Evolutionary conservation across 64 coral and sea anemone genomes (phyloP).

Genomic region (Platygyra sinensis): DNA sequence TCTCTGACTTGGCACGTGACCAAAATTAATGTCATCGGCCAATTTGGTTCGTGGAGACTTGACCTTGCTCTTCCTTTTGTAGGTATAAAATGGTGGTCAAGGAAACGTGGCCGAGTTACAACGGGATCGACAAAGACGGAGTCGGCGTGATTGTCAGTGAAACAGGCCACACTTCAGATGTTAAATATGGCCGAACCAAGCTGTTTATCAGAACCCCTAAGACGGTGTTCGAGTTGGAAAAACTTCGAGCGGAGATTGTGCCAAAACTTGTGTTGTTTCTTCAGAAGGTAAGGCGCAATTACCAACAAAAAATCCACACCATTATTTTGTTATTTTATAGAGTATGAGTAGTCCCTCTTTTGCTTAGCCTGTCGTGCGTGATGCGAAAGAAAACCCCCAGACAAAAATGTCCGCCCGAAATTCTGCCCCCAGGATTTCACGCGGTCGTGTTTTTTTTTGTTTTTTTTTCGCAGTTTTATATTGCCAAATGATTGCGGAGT

Average conservation of each 20-base stretch:
- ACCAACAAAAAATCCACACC: neutral
- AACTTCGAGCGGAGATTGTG: slow-evolving; percentile 59
- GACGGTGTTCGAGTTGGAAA: slow-evolving; percentile 85
- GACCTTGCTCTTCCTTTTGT: neutral
- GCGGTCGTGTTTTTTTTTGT: neutral
- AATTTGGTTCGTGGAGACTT: neutral
- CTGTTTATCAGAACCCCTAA: slow-evolving; percentile 92
- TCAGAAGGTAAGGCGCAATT: slow-evolving; percentile 70
- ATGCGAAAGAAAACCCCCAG: no score
- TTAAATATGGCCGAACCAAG: slow-evolving; percentile 89
- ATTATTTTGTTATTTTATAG: no score
- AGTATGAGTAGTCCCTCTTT: no score
- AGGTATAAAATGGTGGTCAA: slow-evolving; percentile 93
- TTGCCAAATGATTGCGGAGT: no score
- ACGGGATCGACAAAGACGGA: slow-evolving; percentile 71
- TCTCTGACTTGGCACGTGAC: no score
- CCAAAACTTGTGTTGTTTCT: slow-evolving; percentile 76
- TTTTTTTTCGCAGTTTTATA: neutral
- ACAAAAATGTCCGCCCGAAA: no score
- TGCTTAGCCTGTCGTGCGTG: no score
- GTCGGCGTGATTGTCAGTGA: slow-evolving; percentile 58
- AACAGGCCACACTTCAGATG: slow-evolving; percentile 61
- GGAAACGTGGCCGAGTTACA: slow-evolving; percentile 90
- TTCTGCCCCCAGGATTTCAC: neutral
- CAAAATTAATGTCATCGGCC: no score